Conservation (phyloP, 1,140 invertebrate species). For the Aphaenogaster rudis region DNA sequence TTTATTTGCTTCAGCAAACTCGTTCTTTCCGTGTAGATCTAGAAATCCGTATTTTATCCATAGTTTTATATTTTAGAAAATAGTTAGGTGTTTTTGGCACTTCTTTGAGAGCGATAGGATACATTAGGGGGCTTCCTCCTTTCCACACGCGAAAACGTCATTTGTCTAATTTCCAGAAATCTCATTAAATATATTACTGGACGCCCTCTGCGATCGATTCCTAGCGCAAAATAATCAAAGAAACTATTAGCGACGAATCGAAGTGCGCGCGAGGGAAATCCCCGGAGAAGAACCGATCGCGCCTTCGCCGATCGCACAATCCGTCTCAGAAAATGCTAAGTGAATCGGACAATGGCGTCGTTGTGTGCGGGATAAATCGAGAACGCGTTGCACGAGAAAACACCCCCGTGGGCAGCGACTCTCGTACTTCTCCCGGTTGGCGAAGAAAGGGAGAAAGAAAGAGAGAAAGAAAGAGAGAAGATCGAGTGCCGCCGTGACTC, state of each 20-base stretch:
- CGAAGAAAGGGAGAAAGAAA: neutral
- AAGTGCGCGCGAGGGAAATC: neutral
- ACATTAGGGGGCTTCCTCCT: neutral
- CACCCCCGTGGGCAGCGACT: slow-evolving; percentile 31
- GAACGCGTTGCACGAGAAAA: slow-evolving; percentile 42
- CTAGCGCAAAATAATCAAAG: slow-evolving; percentile 7
- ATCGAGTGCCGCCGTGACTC: slow-evolving; percentile 36
- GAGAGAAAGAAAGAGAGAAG: slow-evolving; percentile 8
- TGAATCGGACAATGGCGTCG: slow-evolving; percentile 52
- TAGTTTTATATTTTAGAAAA: neutral
- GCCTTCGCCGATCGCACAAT: slow-evolving; percentile 38
- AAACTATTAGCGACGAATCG: slow-evolving; percentile 5
- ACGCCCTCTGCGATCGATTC: neutral
- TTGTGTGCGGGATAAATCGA: slow-evolving; percentile 58
- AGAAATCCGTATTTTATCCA: neutral
- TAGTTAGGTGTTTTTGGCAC: neutral
- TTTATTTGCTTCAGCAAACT: too few species aligned
- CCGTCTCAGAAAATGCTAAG: slow-evolving; percentile 27
- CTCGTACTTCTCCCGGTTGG: neutral
- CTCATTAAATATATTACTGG: neutral
- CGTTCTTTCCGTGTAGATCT: neutral
- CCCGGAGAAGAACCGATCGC: neutral
- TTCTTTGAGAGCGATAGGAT: neutral
- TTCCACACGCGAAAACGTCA: neutral
- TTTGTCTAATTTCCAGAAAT: neutral